phyloP scores from a whole-genome alignment of 2,113 vertebrate species.

The Callipepla californica region DNA sequence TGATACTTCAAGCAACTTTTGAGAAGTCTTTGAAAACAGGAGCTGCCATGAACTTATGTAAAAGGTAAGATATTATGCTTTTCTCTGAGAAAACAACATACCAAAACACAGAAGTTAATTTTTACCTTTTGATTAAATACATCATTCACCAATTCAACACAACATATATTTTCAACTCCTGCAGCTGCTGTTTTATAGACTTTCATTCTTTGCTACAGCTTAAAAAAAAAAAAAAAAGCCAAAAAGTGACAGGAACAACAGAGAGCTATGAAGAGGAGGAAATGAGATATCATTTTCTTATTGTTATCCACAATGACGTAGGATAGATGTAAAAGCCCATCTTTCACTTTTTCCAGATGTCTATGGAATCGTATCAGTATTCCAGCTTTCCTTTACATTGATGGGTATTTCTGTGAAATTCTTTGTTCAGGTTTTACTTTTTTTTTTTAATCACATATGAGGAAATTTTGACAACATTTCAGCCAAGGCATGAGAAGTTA shows the following conservation, averaged over 20 bases:
- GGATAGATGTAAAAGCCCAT: constrained; percentile 47
- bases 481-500: neutral
- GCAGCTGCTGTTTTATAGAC: neutral
- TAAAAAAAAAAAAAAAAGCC: neutral
- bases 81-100: neutral
- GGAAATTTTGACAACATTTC: neutral
- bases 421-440: neutral
- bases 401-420: constrained; percentile 8
- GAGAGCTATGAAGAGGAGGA: constrained; percentile 15
- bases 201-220: neutral
- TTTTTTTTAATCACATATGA: neutral
- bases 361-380: neutral
- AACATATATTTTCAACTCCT: neutral
- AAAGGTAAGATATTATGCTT: neutral
- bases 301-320: constrained; percentile 40
- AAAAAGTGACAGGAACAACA: neutral
- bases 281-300: constrained; percentile 30
- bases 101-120: neutral
- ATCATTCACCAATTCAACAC: neutral
- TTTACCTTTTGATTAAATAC: neutral
- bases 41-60: neutral
- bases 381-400: constrained; percentile 49
- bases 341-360: constrained; percentile 66
- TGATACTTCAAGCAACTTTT: neutral
- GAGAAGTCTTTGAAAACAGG: neutral